Conservation (phyloP, 2,797 vertebrate species). For the Cuculus canorus region DNA sequence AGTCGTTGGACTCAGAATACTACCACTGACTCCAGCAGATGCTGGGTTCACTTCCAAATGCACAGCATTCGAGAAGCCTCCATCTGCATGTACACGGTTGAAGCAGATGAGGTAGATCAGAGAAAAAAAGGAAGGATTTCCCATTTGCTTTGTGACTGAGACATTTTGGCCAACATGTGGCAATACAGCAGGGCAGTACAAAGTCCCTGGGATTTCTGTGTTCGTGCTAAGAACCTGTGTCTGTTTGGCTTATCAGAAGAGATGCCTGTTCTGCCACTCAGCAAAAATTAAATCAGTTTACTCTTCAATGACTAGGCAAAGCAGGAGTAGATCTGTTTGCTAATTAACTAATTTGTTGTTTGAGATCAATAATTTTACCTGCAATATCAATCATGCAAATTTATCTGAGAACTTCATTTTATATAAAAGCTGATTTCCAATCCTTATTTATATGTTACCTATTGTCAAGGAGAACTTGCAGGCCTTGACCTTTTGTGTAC, state of each 20-base stretch:
- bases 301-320: not conserved
- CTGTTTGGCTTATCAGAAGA: not conserved
- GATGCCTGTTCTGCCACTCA: not conserved
- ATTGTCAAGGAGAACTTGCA: conserved; percentile 76
- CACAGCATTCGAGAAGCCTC: not conserved
- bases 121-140: not conserved
- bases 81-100: not conserved
- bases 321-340: conserved; percentile 26
- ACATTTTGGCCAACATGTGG: not conserved
- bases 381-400: not conserved
- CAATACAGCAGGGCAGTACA: not conserved
- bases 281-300: not conserved
- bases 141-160: not conserved
- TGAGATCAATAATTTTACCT: not conserved
- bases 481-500: conserved; percentile 57
- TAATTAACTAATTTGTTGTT: not conserved
- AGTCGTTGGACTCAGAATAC: not conserved
- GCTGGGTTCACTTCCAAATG: not conserved
- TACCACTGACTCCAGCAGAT: not conserved
- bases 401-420: conserved; percentile 16
- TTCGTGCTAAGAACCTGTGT: not conserved
- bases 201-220: not conserved
- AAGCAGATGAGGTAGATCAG: not conserved
- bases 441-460: conserved; percentile 83
- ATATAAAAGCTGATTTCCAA: conserved; percentile 45